These are phyloP conservation scores for Hippasteria phrygiana DNA, from an alignment of 53 echinoderm and acorn worm genomes.

Conservation along the genomic window DNA sequence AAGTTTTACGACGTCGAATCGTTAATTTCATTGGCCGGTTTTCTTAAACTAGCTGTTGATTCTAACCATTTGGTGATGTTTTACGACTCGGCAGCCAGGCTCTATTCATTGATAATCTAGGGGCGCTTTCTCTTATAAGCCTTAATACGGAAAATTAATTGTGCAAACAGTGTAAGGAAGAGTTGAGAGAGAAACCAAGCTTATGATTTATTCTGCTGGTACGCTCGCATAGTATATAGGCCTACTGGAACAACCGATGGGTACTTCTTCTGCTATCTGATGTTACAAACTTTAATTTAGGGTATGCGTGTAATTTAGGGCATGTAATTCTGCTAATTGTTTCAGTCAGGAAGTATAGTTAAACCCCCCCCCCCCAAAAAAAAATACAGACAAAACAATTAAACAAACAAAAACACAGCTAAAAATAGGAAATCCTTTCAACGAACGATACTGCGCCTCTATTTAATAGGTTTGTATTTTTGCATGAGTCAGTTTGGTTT, in stretches of 20 bases:
- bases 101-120: neutral
- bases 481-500: too few species aligned
- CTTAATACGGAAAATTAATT: conserved; percentile 1
- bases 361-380: too few species aligned
- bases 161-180: neutral
- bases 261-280: too few species aligned
- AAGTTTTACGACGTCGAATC: neutral
- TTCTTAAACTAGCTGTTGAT: neutral
- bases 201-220: neutral
- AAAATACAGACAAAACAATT: too few species aligned
- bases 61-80: neutral
- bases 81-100: neutral
- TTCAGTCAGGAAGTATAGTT: too few species aligned
- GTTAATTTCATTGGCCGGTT: conserved; percentile 1
- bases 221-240: neutral
- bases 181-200: neutral
- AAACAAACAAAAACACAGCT: too few species aligned
- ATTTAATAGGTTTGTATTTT: too few species aligned
- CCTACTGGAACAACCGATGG: neutral
- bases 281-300: too few species aligned
- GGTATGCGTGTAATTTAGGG: too few species aligned
- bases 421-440: too few species aligned
- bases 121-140: neutral
- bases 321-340: too few species aligned
- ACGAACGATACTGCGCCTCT: too few species aligned